These are phyloP conservation scores for Semaprochilodus insignis DNA, from an alignment of 2,797 vertebrate genomes.

Conservation along the genomic window DNA sequence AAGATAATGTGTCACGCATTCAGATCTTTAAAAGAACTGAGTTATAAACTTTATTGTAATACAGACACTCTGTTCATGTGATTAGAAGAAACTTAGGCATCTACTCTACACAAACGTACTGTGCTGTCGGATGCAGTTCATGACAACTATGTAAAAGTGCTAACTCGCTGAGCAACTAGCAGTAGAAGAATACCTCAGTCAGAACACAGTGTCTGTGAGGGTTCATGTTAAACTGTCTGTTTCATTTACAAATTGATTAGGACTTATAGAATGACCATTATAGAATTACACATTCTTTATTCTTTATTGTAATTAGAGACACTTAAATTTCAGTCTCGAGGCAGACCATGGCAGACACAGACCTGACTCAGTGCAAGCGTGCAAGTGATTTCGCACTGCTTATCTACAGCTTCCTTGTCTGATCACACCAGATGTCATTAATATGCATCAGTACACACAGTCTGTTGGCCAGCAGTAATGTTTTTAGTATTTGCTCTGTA, in stretches of 20 bases:
- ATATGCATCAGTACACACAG: too few species aligned
- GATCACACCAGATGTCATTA: too few species aligned
- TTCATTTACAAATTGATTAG: background rate
- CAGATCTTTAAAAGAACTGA: conserved; percentile 17
- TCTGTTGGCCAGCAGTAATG: too few species aligned
- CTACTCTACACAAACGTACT: background rate
- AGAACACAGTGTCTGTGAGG: background rate
- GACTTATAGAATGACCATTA: too few species aligned
- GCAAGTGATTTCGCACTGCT: too few species aligned
- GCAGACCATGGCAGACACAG: too few species aligned
- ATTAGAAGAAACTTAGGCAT: background rate
- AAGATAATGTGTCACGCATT: conserved; percentile 40
- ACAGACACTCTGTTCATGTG: background rate
- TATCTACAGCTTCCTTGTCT: too few species aligned
- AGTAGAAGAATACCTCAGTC: background rate
- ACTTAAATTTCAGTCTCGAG: too few species aligned
- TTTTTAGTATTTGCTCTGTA: too few species aligned
- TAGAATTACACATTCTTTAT: too few species aligned
- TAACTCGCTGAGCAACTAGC: background rate
- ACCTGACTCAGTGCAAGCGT: too few species aligned
- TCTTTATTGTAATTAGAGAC: too few species aligned
- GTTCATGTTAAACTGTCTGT: background rate
- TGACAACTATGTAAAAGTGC: background rate
- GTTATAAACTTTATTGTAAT: conserved; percentile 10
- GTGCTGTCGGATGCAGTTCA: background rate